phyloP scores from a whole-genome alignment of 2,797 vertebrate species.

The Glyptemys insculpta region DNA sequence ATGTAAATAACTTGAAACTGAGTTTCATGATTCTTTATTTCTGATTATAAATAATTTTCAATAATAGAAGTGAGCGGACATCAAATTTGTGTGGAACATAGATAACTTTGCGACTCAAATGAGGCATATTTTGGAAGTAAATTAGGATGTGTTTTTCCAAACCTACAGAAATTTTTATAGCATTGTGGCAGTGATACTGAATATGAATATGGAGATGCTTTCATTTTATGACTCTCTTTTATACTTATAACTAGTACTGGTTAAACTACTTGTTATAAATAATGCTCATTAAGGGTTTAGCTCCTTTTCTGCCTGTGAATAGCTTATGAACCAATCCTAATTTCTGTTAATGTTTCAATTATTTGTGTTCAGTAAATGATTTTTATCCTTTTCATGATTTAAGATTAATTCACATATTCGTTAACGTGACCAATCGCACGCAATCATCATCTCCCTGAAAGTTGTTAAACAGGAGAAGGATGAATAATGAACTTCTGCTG shows the following conservation, averaged over 20 bases:
- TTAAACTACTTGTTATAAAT: neutral
- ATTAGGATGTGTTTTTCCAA: no score
- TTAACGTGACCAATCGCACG: neutral
- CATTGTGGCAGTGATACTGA: neutral
- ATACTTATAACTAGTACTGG: neutral
- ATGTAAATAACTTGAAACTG: no score
- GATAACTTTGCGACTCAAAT: neutral
- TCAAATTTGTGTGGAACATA: neutral
- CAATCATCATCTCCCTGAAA: neutral
- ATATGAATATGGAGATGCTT: neutral
- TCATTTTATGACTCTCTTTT: neutral
- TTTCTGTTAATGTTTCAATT: neutral
- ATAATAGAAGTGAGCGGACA: neutral
- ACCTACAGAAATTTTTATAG: neutral
- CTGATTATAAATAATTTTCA: no score
- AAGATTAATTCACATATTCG: neutral
- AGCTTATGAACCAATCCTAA: neutral
- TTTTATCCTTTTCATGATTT: no score
- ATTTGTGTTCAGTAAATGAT: neutral
- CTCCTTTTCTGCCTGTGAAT: neutral
- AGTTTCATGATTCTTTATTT: no score
- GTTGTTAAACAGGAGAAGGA: neutral
- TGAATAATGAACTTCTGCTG: neutral
- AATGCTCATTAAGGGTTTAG: neutral
- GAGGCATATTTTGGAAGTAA: neutral